Evolutionary conservation across 2,888 invertebrate genomes (phyloP).

Genomic region (Zonitis immaculata): DNA sequence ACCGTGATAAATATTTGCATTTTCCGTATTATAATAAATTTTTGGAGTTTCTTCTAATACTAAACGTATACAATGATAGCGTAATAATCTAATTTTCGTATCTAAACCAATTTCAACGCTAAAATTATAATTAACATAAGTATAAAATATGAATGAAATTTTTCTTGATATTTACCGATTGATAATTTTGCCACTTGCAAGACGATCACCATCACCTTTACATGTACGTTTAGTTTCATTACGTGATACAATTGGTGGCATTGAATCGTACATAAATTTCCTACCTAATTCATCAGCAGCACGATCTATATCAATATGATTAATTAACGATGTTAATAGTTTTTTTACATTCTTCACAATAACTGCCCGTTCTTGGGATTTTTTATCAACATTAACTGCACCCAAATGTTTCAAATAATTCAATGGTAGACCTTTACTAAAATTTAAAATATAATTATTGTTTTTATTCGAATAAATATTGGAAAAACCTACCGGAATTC

Average conservation of each 20-base stretch:
- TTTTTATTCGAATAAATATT: background rate
- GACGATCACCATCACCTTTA: slow-evolving; percentile 65
- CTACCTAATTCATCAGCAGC: slow-evolving; percentile 85
- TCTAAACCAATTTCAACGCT: slow-evolving; percentile 61
- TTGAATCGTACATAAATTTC: slow-evolving; percentile 75
- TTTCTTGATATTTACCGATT: slow-evolving; percentile 49
- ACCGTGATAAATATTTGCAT: slow-evolving; percentile 80
- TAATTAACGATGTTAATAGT: slow-evolving; percentile 57
- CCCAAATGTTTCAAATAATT: slow-evolving; percentile 75
- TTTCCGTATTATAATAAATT: slow-evolving; percentile 80
- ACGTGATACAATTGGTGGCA: slow-evolving; percentile 74
- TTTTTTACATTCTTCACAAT: slow-evolving; percentile 54
- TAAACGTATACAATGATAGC: slow-evolving; percentile 55
- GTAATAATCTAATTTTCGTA: slow-evolving; percentile 56
- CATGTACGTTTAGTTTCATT: slow-evolving; percentile 67
- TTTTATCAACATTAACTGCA: slow-evolving; percentile 56
- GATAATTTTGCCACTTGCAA: slow-evolving; percentile 59
- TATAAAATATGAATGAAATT: too few relatives aligned
- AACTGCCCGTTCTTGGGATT: slow-evolving; percentile 43
- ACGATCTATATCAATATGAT: slow-evolving; percentile 64
- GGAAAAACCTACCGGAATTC: slow-evolving; percentile 52
- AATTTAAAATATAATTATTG: slow-evolving; percentile 2
- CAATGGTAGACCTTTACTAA: slow-evolving; percentile 66
- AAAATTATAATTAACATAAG: too few relatives aligned
- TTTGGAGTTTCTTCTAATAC: slow-evolving; percentile 58